A percentile compares a stretch with the other conserved stretches of the same genome.
These are phyloP conservation scores for Misgurnus anguillicaudatus DNA, from an alignment of 2,113 vertebrate species.

Conservation along the genomic window DNA sequence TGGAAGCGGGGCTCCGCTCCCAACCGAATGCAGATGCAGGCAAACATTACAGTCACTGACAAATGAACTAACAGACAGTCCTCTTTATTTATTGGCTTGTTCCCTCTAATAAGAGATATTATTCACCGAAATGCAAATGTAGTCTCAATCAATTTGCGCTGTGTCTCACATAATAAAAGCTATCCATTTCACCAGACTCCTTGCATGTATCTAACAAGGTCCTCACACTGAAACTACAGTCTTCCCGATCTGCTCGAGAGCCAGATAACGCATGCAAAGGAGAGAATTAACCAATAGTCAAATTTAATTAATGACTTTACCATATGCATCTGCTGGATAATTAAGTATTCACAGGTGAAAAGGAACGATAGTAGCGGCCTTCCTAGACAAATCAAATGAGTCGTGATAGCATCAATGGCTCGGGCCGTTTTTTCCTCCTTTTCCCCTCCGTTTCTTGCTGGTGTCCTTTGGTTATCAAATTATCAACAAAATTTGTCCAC, in stretches of 20 bases:
- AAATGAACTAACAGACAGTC: slow-evolving; percentile 31
- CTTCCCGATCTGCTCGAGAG: slow-evolving; percentile 38
- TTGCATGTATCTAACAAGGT: slow-evolving; percentile 40
- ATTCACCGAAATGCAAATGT: slow-evolving; percentile 43
- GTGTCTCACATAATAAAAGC: slow-evolving; percentile 47
- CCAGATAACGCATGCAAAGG: slow-evolving; percentile 71
- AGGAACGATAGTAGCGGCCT: slow-evolving; percentile 91
- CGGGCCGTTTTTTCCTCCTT: slow-evolving; percentile 60
- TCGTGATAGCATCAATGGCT: slow-evolving; percentile 88
- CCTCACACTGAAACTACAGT: slow-evolving; percentile 16
- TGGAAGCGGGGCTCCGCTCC: slow-evolving; percentile 6
- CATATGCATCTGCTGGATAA: slow-evolving; percentile 91
- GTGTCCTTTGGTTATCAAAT: slow-evolving; percentile 93
- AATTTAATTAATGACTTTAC: slow-evolving; percentile 92
- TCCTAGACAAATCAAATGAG: slow-evolving; percentile 85
- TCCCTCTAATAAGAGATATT: slow-evolving; percentile 40
- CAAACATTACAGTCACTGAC: slow-evolving; percentile 21
- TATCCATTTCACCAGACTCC: slow-evolving; percentile 43
- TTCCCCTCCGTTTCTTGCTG: slow-evolving; percentile 62
- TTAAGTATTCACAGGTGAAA: slow-evolving; percentile 99
- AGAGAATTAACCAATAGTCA: slow-evolving; percentile 82
- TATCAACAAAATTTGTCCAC: slow-evolving; percentile 96
- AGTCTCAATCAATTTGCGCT: slow-evolving; percentile 11
- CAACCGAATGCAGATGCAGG: slow-evolving; percentile 21
- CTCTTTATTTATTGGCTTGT: slow-evolving; percentile 47